Percentiles rank a stretch among this genome's conserved stretches.
Conservation (phyloP, 2,113 vertebrate species). For the Rynchops niger region DNA sequence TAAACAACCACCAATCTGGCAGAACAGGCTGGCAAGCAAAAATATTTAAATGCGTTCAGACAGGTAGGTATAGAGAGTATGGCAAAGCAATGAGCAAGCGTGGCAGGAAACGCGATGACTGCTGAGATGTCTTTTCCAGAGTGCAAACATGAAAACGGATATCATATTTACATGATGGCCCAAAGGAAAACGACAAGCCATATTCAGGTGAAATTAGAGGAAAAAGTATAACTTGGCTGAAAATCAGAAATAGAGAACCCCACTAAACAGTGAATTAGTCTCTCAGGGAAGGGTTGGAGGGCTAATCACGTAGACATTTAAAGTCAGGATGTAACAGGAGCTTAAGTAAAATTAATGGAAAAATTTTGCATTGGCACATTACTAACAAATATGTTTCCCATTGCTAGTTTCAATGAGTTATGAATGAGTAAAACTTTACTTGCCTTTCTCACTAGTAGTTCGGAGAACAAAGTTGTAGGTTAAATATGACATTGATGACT, state of each 20-base stretch:
- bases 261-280: not conserved
- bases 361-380: not conserved
- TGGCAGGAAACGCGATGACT: not conserved
- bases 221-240: not conserved
- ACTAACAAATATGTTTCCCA: not conserved
- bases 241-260: not conserved
- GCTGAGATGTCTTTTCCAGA: not conserved
- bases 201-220: not conserved
- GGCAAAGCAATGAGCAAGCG: not conserved
- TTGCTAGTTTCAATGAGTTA: not conserved
- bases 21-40: rapidly evolving
- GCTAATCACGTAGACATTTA: not conserved
- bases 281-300: not conserved
- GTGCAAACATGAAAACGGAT: not conserved
- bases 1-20: not conserved
- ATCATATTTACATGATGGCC: not conserved
- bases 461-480: not conserved
- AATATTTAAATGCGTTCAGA: not conserved
- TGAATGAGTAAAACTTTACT: not conserved
- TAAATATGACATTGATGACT: not conserved
- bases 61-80: not conserved
- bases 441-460: not conserved
- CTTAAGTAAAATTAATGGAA: not conserved
- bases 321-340: not conserved
- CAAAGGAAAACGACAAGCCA: not conserved